Conservation (phyloP, 2,888 invertebrate species). For the Rhagium mordax region DNA sequence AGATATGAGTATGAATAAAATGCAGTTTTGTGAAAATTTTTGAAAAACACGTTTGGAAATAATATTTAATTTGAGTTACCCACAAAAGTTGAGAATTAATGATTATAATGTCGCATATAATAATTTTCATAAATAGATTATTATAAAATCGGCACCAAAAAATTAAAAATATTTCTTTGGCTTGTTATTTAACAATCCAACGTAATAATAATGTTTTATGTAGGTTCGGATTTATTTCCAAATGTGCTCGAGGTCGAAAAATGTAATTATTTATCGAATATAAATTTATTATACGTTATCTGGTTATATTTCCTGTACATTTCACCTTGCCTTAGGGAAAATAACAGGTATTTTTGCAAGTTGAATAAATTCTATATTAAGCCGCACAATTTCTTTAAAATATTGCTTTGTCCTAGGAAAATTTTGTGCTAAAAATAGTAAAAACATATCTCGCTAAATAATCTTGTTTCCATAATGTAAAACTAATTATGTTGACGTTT, state of each 20-base stretch:
- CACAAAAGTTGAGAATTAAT: too few species aligned
- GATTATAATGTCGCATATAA: too few species aligned
- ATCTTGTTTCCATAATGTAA: too few species aligned
- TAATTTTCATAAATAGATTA: too few species aligned
- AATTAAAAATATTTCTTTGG: background rate
- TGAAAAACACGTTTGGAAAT: too few species aligned
- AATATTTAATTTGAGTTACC: too few species aligned
- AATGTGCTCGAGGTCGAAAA: background rate
- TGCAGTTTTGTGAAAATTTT: background rate
- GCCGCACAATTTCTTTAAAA: background rate
- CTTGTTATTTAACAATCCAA: background rate
- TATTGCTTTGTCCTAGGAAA: background rate
- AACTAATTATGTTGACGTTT: too few species aligned
- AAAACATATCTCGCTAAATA: too few species aligned
- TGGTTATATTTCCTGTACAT: constrained; percentile 15
- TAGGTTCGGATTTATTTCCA: background rate
- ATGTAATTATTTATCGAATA: constrained; percentile 12
- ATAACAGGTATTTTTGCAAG: constrained; percentile 27
- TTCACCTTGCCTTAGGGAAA: constrained; percentile 26
- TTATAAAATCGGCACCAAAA: background rate
- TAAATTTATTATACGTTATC: background rate
- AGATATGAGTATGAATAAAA: background rate
- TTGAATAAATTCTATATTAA: background rate
- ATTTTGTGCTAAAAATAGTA: background rate
- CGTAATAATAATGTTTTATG: background rate